Base-by-base conservation (phyloP, 2,797 vertebrate genomes). In the Parauchenoglanis ngamensis region DNA sequence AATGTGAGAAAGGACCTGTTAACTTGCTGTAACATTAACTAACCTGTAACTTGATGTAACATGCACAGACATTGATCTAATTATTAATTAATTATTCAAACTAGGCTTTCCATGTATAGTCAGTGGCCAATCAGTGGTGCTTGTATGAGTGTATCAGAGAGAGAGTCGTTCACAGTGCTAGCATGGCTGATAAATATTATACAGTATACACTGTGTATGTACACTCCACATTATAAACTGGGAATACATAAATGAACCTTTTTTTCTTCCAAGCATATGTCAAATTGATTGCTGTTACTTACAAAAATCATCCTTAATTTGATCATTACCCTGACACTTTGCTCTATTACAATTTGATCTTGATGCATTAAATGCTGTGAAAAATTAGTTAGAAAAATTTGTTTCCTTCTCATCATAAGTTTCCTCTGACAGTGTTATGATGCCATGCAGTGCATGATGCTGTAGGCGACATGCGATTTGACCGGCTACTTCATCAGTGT, bases 401-500 rank as follows among this genome's bases (percentile, higher is more conserved):
- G 7, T 46, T 83, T 83, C 82, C 44, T 63, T 80, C 2, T 72
- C 56, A 84, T 73, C n/a, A 7, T 83, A 31, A 12, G 54, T 65
- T 49, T 81, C 12, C 40, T 17, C 15, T 28, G 83, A 54, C 25
- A 80, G n/a, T 57, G 54, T 59, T 21, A 59, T 40, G 49, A 67
- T 82, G 49, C 49, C 79, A 73, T 83, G 59, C 44, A 46, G 52
- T 52, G 75, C n/a, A 2, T 76, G 85, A 76, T 31, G 46, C 70
- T 85, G n/a, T 35, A 35, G 59, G 28, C 75, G 63, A 57, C 46
- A 72, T 17, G 15, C 57, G n/a, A 54, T 31, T 54, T 87, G 52
- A 23, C 80, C 67, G 73, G 80, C 52, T 67, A 68, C 23, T 85
- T 76, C 59, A 63, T 88, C 83, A 67, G 57, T 13, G 2, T 70